Base-by-base conservation (phyloP, 2,797 vertebrate genomes). In the Enteromius paludinosus region DNA sequence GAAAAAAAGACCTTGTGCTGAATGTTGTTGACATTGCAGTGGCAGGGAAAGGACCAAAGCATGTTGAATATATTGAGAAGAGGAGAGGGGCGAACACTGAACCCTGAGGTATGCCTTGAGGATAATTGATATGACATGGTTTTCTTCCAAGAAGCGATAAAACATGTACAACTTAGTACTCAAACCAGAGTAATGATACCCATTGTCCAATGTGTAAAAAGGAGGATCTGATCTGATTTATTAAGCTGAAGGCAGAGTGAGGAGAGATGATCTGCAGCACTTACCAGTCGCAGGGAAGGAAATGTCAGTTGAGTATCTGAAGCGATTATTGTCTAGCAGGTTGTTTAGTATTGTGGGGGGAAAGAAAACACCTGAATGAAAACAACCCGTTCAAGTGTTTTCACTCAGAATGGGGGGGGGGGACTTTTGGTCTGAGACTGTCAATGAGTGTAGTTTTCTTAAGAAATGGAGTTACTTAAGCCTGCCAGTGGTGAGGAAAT, bases 351-450 rank as follows among this genome's bases (percentile, higher is more conserved):
- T 35, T 54, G 5, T 52, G 12, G 11, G 17, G 23, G 23, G 28
- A 52, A 72, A 72, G 70, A 72, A 17, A 54, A 56, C 20, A 73
- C 20, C 49, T 38, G 49, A 38, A 38, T 52, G 30, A 73, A 56
- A 54, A n/a, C 45, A 49, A 12, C 15, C 7, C 0, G 17, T 72
- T 72, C 0, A 5, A 72, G 28, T 54, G 18, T 35, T 54, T 73
- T 35, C 18, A 35, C 9, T 72, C 4, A 20, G 45, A 72, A 52
- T 30, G n/a, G n/a, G 2, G 45, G 25, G 49, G 25, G 25, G 33
- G 28, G n/a, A 30, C 5, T 4, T 30, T 30, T 1, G 69, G 25
- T n/a, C 18, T 72, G 18, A 8, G 30, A 33, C 20, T 33, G 28
- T 33, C 18, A 52, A 20, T 70, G 17, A 33, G 69, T 30, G 45